These are phyloP conservation scores for Thripadectes ignobilis DNA, from an alignment of 2,797 vertebrate genomes.

Conservation along the genomic window DNA sequence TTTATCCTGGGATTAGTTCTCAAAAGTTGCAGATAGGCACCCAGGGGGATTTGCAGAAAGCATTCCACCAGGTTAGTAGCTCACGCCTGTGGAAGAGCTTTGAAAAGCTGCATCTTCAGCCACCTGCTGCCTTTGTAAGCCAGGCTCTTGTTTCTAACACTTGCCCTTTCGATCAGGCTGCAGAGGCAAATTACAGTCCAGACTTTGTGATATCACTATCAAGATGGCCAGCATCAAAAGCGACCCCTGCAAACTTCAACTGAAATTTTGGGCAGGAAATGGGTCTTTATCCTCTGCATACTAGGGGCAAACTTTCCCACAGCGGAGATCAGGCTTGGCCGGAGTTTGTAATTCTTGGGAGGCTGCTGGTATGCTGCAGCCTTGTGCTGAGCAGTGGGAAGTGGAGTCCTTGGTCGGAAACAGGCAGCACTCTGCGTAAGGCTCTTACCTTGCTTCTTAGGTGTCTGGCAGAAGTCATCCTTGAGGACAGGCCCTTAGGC, in stretches of 20 bases:
- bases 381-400: not conserved
- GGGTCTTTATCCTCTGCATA: slow-evolving; percentile 17
- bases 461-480: not conserved
- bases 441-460: not conserved
- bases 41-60: slow-evolving; percentile 14
- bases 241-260: not conserved
- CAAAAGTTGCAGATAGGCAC: slow-evolving; percentile 22
- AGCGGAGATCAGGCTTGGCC: not conserved
- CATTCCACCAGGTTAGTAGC: slow-evolving; percentile 42
- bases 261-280: slow-evolving; percentile 35
- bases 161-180: slow-evolving; percentile 24
- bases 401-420: not conserved
- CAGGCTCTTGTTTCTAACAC: not conserved
- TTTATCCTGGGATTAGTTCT: slow-evolving; percentile 44
- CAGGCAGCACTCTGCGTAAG: accelerated
- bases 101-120: slow-evolving; percentile 37
- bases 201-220: not conserved
- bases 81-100: slow-evolving; percentile 18
- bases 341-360: slow-evolving; percentile 6
- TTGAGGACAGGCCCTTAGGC: not conserved
- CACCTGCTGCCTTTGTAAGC: slow-evolving; percentile 45
- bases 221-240: not conserved
- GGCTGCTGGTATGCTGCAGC: not conserved
- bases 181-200: not conserved
- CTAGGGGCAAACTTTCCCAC: slow-evolving; percentile 40